Percentiles rank a stretch among this genome's conserved stretches.
These are phyloP conservation scores for Brassicogethes aeneus DNA, from an alignment of 2,888 invertebrate species.

Conservation along the genomic window DNA sequence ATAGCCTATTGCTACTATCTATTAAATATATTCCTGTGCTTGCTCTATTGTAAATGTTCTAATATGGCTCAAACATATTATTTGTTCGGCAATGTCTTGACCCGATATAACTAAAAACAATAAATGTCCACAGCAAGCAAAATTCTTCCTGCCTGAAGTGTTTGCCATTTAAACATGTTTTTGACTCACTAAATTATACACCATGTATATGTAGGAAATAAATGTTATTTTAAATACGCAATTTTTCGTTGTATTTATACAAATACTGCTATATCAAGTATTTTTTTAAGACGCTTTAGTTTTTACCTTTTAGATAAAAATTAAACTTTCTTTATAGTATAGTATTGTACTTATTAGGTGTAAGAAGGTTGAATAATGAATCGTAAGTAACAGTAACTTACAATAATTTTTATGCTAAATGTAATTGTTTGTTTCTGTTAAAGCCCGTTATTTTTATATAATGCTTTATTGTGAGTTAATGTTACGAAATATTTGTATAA, in stretches of 20 bases:
- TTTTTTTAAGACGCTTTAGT: background rate
- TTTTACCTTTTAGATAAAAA: background rate
- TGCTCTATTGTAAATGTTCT: constrained; percentile 2
- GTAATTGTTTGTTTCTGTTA: constrained; percentile 23
- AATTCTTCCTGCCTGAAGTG: background rate
- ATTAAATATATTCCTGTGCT: no score
- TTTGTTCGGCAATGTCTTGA: background rate
- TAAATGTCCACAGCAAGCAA: background rate
- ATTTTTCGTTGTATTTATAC: background rate
- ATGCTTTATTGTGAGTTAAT: constrained; percentile 31
- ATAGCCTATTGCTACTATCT: background rate
- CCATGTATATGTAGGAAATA: background rate
- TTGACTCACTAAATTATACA: background rate
- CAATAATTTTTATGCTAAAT: constrained; percentile 21
- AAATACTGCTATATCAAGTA: background rate
- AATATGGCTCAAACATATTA: constrained; percentile 2
- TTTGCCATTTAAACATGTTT: background rate
- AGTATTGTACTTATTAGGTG: background rate
- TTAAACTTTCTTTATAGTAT: background rate
- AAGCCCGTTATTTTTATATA: constrained; percentile 26
- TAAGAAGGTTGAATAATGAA: constrained; percentile 3
- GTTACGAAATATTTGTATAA: constrained; percentile 33
- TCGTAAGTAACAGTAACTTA: constrained; percentile 21
- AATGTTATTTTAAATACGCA: background rate
- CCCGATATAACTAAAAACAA: background rate